Base-by-base conservation (phyloP, 2,113 vertebrate species). In the Pollachius pollachius region DNA sequence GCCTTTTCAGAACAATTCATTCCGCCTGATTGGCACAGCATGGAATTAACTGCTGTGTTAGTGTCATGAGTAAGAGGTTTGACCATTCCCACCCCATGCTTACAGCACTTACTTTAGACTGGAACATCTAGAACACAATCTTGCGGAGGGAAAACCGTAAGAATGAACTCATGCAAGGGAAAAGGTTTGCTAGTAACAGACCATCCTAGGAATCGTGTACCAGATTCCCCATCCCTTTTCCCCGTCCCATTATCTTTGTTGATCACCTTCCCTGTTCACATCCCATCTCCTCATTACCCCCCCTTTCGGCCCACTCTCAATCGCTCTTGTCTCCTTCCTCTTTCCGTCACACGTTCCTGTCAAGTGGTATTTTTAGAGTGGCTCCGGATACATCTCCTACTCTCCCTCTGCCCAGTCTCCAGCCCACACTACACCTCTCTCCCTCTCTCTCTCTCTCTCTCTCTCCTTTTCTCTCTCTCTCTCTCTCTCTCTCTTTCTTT, bases 341-440 rank as follows among this genome's bases (percentile, higher is more conserved):
- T 79, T 68, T 81, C 72, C 71, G 77, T 82, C 81, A 81, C 78
- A 74, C 66, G 41, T 58, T 78, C 77, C 69, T 15, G 21, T 80
- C 71, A 65, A 73, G 76, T 72, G 71, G 68, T 90, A 88, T 90
- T 89, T 87, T 85, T 85, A 89, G 87, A 83, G 72, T 18, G 62
- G 67, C 81, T 84, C 79, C 72, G 72, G 85, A 88, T 82, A 76
- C 75, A 77, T 81, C 62, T 18, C 67, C 70, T 83, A 70, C 76
- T 80, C 70, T 82, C 74, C 54, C 78, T 41, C 70, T 1, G 30
- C 71, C 77, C 15, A 80, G 56, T 85, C 70, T 74, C 72, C 73
- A 74, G 79, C 87, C 79, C 75, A 81, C 77, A 70, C 54, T 56
- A 15, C 17, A 15, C 17, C 54, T 16, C 54, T 56, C 54, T 56